Evolutionary conservation across 2,113 vertebrate species (phyloP), one percentile per base, ranked within the genome.

Genomic region (Cottus gobio): DNA sequence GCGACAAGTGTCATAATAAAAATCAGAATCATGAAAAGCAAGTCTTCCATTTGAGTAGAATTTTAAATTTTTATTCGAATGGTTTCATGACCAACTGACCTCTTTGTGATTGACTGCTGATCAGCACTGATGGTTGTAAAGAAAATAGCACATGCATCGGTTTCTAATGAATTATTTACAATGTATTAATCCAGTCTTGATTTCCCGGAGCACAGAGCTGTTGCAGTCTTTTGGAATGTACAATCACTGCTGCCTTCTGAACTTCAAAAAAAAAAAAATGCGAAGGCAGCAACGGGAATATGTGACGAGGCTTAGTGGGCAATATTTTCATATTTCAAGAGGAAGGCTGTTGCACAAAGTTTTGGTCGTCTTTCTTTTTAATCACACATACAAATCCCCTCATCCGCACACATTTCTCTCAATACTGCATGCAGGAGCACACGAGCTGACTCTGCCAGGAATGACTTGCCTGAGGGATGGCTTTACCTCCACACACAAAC

Each of bases 221-320:
- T 52, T 57, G 37, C 8, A 26, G 60, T 75, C 3, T 67, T 76
- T 82, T 39, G 39, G 24, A 77, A 71, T 54, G 60, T 67, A 58
- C 54, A 56, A 70, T 72, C 73, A 31, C 48, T 56, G 64, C 58
- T 65, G 65, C 58, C 50, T 72, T 71, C 22, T 67, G 64, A 74
- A n/a, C 36, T 80, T 52, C 26, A 69, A 22, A 73, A 85, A 70
- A 73, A 85, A 70, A 84, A 77, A 62, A 81, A 79, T 65, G 18
- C 2, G n/a, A 44, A 31, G 18, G 36, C 57, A 62, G 69, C 16
- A 31, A 18, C 67, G 31, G n/a, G 8, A 54, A 76, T 56, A 62
- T 69, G 39, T 70, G 63, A 50, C 10, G 1, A 76, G 26, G 12
- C 22, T 34, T 18, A 15, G 24, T 22, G 48, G 63, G 71, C 56